phyloP scores from a whole-genome alignment of 2,888 invertebrate species.

The Eueremaeus valkanovi region DNA sequence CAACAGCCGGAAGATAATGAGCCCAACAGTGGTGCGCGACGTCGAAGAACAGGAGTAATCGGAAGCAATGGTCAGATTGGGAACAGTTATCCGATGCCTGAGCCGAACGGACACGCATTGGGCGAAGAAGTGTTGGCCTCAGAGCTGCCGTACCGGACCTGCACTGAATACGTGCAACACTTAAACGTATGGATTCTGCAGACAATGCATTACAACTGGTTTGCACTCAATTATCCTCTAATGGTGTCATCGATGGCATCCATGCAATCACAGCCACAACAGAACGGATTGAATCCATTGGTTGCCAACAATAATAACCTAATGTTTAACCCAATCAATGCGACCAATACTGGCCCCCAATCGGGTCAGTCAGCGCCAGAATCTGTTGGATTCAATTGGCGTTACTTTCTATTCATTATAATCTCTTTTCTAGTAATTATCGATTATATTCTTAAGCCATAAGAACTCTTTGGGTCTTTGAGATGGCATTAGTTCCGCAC shows the following conservation, averaged over 20 bases:
- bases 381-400: too few species aligned
- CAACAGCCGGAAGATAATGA: not conserved
- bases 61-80: not conserved
- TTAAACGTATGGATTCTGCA: constrained; percentile 21
- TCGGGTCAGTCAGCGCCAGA: too few species aligned
- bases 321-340: too few species aligned
- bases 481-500: not conserved
- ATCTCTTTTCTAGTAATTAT: not conserved
- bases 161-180: constrained; percentile 29
- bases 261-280: too few species aligned
- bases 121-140: not conserved
- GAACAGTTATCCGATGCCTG: not conserved
- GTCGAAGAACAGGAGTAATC: constrained; percentile 10
- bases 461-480: not conserved
- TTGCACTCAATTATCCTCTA: constrained; percentile 6
- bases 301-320: too few species aligned
- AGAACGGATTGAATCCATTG: too few species aligned
- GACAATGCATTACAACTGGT: constrained; percentile 21
- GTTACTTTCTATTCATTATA: not conserved
- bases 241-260: constrained; percentile 22
- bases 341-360: too few species aligned
- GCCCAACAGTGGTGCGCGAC: not conserved
- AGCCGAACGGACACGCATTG: not conserved
- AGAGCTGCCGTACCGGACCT: constrained; percentile 16
- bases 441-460: not conserved